Percentiles rank a stretch among this genome's conserved stretches.
Evolutionary conservation across 2,888 invertebrate species (phyloP).

Genomic region (Agrochola lota): DNA sequence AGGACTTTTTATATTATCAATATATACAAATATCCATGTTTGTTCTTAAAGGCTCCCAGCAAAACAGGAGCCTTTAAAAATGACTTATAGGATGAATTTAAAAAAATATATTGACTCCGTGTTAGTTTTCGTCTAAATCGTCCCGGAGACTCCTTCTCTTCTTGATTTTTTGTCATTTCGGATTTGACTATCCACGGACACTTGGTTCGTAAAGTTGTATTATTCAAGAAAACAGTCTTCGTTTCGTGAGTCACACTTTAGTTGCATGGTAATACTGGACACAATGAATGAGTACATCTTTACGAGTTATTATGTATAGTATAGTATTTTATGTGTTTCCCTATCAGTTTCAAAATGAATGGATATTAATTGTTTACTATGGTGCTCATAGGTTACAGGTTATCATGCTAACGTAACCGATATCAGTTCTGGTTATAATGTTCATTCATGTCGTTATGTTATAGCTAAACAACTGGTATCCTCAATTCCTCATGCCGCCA

Average conservation of each 20-base stretch:
- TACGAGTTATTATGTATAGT: conserved; percentile 14
- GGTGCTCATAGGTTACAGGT: conserved; percentile 40
- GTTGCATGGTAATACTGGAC: not conserved
- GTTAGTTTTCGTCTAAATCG: not conserved
- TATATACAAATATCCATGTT: too few relatives aligned
- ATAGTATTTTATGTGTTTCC: conserved; percentile 27
- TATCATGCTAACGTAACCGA: conserved; percentile 23
- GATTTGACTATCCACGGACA: not conserved
- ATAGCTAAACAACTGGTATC: conserved; percentile 1
- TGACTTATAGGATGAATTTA: too few relatives aligned
- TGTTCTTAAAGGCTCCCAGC: too few relatives aligned
- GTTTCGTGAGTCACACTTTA: not conserved
- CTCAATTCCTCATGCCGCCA: not conserved
- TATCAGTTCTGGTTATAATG: conserved; percentile 20
- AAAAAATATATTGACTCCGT: not conserved
- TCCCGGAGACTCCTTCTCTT: not conserved
- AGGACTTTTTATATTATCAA: not conserved
- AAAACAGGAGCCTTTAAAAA: too few relatives aligned
- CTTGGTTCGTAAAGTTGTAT: not conserved
- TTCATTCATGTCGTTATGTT: conserved; percentile 18
- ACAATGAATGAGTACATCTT: conserved; percentile 23
- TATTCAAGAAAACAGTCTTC: not conserved
- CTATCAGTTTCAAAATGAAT: conserved; percentile 44
- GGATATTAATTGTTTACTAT: conserved; percentile 45
- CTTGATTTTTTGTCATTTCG: not conserved